phyloP scores from a whole-genome alignment of 1,140 invertebrate genomes.

The Cecropterus lyciades region DNA sequence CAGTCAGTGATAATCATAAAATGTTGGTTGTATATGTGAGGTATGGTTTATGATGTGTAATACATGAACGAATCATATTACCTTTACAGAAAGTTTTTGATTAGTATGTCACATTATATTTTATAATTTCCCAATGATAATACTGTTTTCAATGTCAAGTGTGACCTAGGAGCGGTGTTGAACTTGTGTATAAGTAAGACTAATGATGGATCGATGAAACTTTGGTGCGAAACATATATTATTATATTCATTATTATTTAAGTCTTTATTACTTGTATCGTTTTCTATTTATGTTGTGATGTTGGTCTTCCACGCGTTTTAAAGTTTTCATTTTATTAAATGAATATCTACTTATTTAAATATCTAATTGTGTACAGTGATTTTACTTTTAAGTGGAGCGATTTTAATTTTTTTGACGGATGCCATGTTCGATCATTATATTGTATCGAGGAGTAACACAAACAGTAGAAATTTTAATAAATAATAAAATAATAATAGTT shows the following conservation, averaged over 20 bases:
- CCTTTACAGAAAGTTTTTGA: no score
- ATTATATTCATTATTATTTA: conserved; percentile 48
- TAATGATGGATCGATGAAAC: conserved; percentile 37
- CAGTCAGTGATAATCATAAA: conserved; percentile 4
- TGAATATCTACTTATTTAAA: conserved; percentile 76
- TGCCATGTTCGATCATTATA: conserved; percentile 58
- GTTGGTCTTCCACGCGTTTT: conserved; percentile 79
- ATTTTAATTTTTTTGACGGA: conserved; percentile 54
- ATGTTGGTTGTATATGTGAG: conserved; percentile 9
- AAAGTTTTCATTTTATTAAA: conserved; percentile 67
- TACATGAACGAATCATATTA: not conserved
- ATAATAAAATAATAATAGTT: conserved; percentile 41
- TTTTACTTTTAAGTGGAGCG: conserved; percentile 61
- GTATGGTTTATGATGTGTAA: not conserved
- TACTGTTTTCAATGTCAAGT: conserved; percentile 4
- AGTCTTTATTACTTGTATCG: conserved; percentile 61
- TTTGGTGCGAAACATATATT: conserved; percentile 50
- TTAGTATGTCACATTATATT: conserved; percentile 14
- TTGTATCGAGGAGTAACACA: conserved; percentile 29
- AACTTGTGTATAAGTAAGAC: conserved; percentile 30
- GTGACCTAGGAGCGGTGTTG: conserved; percentile 14
- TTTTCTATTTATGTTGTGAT: conserved; percentile 82
- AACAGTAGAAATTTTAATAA: conserved; percentile 38
- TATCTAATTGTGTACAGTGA: conserved; percentile 67
- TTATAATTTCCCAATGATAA: conserved; percentile 5